phyloP scores from a whole-genome alignment of 2,113 vertebrate species.

The Origma solitaria region DNA sequence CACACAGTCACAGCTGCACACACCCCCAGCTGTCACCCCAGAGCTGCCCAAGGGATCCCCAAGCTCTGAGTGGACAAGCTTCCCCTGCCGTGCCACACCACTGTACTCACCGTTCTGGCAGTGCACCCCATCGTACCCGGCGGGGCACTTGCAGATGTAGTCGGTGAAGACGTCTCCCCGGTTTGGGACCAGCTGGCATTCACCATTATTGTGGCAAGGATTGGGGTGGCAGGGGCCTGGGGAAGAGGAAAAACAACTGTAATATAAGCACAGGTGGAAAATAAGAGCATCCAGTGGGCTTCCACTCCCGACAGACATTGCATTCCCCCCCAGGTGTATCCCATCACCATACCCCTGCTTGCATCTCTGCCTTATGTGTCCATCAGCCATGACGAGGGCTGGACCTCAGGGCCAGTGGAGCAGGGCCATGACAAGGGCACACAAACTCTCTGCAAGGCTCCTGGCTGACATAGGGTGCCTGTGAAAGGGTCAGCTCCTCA shows the following conservation, averaged over 20 bases:
- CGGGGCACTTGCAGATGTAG: constrained; percentile 85
- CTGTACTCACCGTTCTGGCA: constrained; percentile 87
- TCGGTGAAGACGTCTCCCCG: constrained; percentile 86
- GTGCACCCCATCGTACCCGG: constrained; percentile 81
- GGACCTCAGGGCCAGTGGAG: not conserved
- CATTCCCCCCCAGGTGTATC: not conserved
- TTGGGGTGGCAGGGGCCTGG: constrained; percentile 88
- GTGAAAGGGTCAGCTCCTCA: constrained; percentile 21
- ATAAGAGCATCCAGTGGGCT: not conserved
- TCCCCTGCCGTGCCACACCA: accelerated
- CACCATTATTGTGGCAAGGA: constrained; percentile 83
- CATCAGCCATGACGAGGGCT: not conserved
- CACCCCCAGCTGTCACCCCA: accelerated
- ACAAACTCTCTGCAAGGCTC: not conserved
- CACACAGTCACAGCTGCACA: not conserved
- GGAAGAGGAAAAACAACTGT: not conserved
- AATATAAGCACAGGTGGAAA: not conserved
- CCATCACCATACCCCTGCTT: not conserved
- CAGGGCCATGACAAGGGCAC: accelerated
- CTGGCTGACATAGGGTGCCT: not conserved
- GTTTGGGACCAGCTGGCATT: constrained; percentile 74
- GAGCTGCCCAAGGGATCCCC: not conserved
- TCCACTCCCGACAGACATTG: not conserved
- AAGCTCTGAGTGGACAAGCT: not conserved
- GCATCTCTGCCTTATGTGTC: not conserved